phyloP scores from a whole-genome alignment of 2,797 vertebrate species.

The Crax fasciolata region DNA sequence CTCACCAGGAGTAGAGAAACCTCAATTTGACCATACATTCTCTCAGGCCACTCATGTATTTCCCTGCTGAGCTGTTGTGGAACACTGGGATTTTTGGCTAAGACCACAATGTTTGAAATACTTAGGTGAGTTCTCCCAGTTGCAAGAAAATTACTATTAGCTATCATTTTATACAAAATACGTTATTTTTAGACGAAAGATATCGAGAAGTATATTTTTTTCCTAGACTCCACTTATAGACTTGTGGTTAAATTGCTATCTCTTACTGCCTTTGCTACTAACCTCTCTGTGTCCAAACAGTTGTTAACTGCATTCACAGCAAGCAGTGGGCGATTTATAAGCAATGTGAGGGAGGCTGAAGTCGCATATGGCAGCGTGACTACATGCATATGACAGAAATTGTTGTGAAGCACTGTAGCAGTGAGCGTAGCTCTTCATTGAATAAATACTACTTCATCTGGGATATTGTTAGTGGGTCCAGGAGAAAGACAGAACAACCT shows the following conservation, averaged over 20 bases:
- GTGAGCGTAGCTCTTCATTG: not conserved
- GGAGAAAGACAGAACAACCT: not conserved
- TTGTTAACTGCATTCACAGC: not conserved
- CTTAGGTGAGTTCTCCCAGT: not conserved
- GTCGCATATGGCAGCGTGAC: not conserved
- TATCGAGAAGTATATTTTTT: not conserved
- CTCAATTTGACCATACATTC: not conserved
- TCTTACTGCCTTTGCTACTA: not conserved
- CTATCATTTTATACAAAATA: not conserved
- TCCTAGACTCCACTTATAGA: not conserved
- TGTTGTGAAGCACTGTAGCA: not conserved
- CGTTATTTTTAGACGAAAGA: no score
- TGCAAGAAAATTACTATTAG: not conserved
- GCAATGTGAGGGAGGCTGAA: not conserved
- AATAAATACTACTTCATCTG: not conserved
- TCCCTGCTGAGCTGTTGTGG: not conserved
- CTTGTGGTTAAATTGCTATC: not conserved
- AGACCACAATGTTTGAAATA: not conserved
- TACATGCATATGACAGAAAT: not conserved
- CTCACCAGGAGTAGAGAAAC: not conserved
- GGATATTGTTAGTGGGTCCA: not conserved
- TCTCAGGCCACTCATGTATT: not conserved
- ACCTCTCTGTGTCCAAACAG: not conserved
- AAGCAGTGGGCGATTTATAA: not conserved
- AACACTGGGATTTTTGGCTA: not conserved